Evolutionary conservation across 1,140 invertebrate genomes (phyloP).

Genomic region (Drosophila teissieri): DNA sequence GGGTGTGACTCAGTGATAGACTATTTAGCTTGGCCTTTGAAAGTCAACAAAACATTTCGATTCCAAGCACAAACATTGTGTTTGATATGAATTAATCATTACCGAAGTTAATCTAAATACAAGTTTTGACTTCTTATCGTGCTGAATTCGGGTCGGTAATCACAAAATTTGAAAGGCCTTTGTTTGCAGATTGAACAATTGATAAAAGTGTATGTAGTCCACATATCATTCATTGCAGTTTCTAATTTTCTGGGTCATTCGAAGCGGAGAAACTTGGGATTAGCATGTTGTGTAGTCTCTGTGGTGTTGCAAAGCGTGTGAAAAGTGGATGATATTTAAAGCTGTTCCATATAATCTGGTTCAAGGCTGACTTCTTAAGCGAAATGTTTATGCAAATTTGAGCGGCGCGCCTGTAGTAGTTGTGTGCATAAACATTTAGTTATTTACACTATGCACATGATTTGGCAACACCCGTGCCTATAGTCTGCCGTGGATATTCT

Average conservation of each 20-base stretch:
- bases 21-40: background rate
- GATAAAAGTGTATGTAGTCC: conserved; percentile 7
- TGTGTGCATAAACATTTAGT: conserved; percentile 13
- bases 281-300: conserved; percentile 10
- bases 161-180: background rate
- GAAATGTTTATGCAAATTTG: conserved; percentile 28
- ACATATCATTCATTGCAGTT: conserved; percentile 16
- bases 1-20: conserved; percentile 2
- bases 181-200: background rate
- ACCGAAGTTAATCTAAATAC: too few relatives aligned
- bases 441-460: conserved; percentile 1
- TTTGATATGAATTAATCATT: background rate
- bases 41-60: background rate
- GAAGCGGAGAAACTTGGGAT: conserved; percentile 30
- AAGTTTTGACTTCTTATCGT: conserved; percentile 1
- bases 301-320: background rate
- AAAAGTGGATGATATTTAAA: background rate
- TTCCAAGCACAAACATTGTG: background rate
- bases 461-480: conserved; percentile 4
- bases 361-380: conserved; percentile 22
- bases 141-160: conserved; percentile 1
- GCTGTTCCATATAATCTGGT: conserved; percentile 7
- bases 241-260: conserved; percentile 34
- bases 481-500: background rate
- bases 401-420: background rate